Evolutionary conservation across 2,888 invertebrate species (phyloP).

Genomic region (Byasa hedistus): DNA sequence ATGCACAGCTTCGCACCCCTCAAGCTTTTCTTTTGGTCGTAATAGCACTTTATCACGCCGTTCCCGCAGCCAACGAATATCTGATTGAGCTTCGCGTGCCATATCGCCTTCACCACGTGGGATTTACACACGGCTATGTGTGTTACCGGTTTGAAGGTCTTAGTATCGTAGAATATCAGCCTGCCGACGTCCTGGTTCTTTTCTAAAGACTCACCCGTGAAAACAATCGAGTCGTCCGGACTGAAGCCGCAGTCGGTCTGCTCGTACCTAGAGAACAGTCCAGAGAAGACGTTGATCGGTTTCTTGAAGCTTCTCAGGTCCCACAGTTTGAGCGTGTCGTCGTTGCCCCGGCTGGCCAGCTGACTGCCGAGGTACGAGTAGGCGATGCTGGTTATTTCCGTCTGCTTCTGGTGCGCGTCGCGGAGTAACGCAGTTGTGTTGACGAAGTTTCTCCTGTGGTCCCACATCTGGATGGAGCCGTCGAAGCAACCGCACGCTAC

Average conservation of each 20-base stretch:
- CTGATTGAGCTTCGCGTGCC: slow-evolving; percentile 99
- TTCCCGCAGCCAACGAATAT: slow-evolving; percentile 95
- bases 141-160: slow-evolving; percentile 86
- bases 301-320: slow-evolving; percentile 91
- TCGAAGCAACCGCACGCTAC: slow-evolving; percentile 96
- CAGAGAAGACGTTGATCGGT: slow-evolving; percentile 83
- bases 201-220: slow-evolving; percentile 91
- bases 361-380: slow-evolving; percentile 93
- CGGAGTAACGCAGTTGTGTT: slow-evolving; percentile 89
- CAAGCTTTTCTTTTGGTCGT: slow-evolving; percentile 91
- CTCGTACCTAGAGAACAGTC: slow-evolving; percentile 91
- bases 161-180: slow-evolving; percentile 88
- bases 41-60: slow-evolving; percentile 93
- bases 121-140: slow-evolving; percentile 88
- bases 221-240: slow-evolving; percentile 93
- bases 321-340: slow-evolving; percentile 97
- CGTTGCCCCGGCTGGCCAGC: slow-evolving; percentile 91
- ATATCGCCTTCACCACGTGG: slow-evolving; percentile 91
- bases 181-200: slow-evolving; percentile 83
- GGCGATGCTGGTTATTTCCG: slow-evolving; percentile 89
- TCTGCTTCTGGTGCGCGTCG: slow-evolving; percentile 88
- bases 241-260: slow-evolving; percentile 92
- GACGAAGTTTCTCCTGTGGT: slow-evolving; percentile 93
- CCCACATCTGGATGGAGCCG: slow-evolving; percentile 98
- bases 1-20: slow-evolving; percentile 95